Percentiles rank a stretch among this genome's conserved stretches.
These are phyloP conservation scores for Seriola aureovittata DNA, from an alignment of 2,113 vertebrate genomes.

Conservation along the genomic window DNA sequence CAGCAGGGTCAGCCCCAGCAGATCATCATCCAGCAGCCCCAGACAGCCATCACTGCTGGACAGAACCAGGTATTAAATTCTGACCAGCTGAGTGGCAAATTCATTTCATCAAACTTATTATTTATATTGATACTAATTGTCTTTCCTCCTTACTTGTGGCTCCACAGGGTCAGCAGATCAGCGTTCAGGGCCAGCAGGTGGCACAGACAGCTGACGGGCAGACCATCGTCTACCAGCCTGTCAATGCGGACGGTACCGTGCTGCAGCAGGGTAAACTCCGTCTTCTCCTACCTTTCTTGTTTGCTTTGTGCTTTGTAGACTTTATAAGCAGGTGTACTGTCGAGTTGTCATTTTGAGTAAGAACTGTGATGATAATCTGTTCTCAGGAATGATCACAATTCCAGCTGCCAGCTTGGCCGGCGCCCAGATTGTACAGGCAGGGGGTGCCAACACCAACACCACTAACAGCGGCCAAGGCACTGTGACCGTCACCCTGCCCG, in stretches of 20 bases:
- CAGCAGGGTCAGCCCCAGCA: constrained; percentile 98
- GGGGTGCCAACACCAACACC: constrained; percentile 93
- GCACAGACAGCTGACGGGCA: constrained; percentile 98
- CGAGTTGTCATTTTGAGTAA: constrained; percentile 13
- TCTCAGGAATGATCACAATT: constrained; percentile 99
- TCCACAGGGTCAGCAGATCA: constrained; percentile 94
- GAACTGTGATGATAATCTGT: constrained; percentile 26
- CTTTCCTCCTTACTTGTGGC: background rate
- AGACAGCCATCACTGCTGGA: constrained; percentile 95
- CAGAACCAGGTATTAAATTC: constrained; percentile 92
- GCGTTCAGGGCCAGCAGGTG: constrained; percentile 97
- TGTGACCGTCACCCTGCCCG: constrained; percentile 97
- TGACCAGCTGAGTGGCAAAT: background rate
- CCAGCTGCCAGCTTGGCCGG: constrained; percentile 96
- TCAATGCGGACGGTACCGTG: constrained; percentile 97
- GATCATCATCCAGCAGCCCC: constrained; percentile 99
- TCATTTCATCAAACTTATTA: background rate
- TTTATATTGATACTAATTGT: background rate
- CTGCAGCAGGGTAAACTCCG: constrained; percentile 92
- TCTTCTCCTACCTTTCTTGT: background rate
- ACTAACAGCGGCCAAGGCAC: constrained; percentile 97
- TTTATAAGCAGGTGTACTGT: background rate
- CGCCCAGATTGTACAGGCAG: constrained; percentile 96
- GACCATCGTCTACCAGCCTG: constrained; percentile 99
- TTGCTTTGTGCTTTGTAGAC: constrained; percentile 9